Evolutionary conservation across 2,888 invertebrate genomes (phyloP), one percentile per base, ranked within the genome.

Genomic region (Eupithecia inturbata): DNA sequence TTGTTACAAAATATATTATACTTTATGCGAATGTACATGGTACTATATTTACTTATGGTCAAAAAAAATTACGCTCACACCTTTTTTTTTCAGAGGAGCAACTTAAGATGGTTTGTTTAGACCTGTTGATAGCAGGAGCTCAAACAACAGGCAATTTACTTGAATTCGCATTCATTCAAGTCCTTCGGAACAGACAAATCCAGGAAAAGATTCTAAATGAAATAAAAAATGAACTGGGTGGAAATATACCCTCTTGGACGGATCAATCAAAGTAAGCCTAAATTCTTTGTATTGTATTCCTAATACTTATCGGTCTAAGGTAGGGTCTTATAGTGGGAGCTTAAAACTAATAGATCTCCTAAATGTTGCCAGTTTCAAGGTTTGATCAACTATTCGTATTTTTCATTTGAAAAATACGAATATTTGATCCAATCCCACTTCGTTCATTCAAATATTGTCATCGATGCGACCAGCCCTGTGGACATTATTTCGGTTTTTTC

Each of bases 121-220:
- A 97, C 84, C 88, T 97, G 26, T 94, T 97, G 67, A 95, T 96
- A 89, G 97, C 97, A n/a, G 97, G 97, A 0, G 95, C 96, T 0
- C 96, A 96, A 86, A 97, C 97, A 0, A 96, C 96, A 0, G 96
- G 96, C 76, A 96, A 96, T 80, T 93, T 95, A 0, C 86, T 97
- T 60, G 95, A 95, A 64, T 96, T 96, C 81, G 95, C 95, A 0
- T 88, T 97, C 68, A 87, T 96, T 5, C 95, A 95, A 72, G 92
- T 96, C 79, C 85, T 96, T 14, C 89, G 95, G 74, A 91, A 96
- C 84, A 95, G 95, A 36, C 88, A 94, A 2, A 92, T 96, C 73
- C 96, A 96, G 82, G 89, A 93, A 36, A 95, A 94, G 82, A 91
- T 96, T n/a, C 96, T 95, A 73, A 82, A 92, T 0, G 96, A 97